Conservation (phyloP, 1,140 invertebrate species). For the Drosophila kurseongensis region DNA sequence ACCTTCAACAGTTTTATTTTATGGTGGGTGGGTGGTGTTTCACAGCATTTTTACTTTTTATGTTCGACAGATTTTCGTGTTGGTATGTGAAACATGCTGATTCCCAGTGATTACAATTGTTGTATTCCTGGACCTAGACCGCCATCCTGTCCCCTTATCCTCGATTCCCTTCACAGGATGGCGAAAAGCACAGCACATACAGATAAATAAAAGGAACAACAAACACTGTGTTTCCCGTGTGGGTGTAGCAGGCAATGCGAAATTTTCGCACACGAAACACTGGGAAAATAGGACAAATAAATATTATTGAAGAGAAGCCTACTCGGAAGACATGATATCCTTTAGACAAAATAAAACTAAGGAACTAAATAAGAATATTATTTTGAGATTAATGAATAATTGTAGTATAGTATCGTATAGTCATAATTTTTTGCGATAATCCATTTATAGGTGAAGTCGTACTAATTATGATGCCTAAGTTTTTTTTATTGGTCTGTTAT, state of each 20-base stretch:
- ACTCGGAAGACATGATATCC: neutral
- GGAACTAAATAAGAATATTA: neutral
- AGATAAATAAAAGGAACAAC: slow-evolving; percentile 71
- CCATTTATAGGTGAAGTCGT: no score
- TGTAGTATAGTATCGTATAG: no score
- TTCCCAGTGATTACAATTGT: slow-evolving; percentile 82
- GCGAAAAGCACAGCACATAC: slow-evolving; percentile 72
- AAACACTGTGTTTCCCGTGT: slow-evolving; percentile 12
- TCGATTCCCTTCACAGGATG: slow-evolving; percentile 15
- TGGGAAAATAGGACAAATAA: slow-evolving; percentile 37
- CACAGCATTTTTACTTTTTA: slow-evolving; percentile 77
- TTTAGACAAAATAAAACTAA: neutral
- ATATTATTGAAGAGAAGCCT: slow-evolving; percentile 4
- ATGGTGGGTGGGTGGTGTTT: slow-evolving; percentile 45
- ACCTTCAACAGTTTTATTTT: slow-evolving; percentile 70
- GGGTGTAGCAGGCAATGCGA: slow-evolving; percentile 40
- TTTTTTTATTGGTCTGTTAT: no score
- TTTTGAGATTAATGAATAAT: no score
- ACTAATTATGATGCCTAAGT: no score
- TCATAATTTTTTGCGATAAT: no score
- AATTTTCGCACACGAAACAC: slow-evolving; percentile 61
- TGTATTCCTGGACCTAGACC: slow-evolving; percentile 57
- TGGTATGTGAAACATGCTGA: slow-evolving; percentile 82
- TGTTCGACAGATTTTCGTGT: slow-evolving; percentile 82
- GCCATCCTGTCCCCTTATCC: neutral